Evolutionary conservation across 2,888 invertebrate genomes (phyloP).

Genomic region (Bursaphelenchus okinawaensis): DNA sequence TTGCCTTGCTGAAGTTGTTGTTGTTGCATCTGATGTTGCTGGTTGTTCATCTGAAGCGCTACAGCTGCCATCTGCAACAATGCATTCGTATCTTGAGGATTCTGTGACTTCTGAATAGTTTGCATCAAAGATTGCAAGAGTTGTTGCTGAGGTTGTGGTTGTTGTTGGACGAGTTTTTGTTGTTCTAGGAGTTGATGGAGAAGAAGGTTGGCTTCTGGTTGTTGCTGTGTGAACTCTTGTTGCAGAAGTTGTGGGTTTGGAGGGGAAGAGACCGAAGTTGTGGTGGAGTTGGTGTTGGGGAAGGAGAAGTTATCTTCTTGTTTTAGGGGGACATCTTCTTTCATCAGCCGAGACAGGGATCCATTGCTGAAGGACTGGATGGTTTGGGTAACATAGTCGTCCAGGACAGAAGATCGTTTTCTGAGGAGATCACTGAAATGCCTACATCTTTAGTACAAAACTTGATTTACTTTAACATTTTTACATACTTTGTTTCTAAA

Average conservation of each 20-base stretch:
- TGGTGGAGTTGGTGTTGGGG: slow-evolving; percentile 14
- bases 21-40: slow-evolving; percentile 8
- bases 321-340: neutral
- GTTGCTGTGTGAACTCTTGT: neutral
- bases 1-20: neutral
- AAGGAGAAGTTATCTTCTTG: slow-evolving; percentile 12
- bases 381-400: slow-evolving; percentile 33
- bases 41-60: slow-evolving; percentile 14
- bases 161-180: slow-evolving; percentile 14
- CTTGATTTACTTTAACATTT: too few species aligned
- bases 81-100: slow-evolving; percentile 8
- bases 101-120: slow-evolving; percentile 10
- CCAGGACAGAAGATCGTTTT: slow-evolving; percentile 33
- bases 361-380: slow-evolving; percentile 21
- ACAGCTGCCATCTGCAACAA: slow-evolving; percentile 11
- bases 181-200: slow-evolving; percentile 12
- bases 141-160: slow-evolving; percentile 13
- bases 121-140: slow-evolving; percentile 10
- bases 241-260: neutral
- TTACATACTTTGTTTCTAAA: too few species aligned
- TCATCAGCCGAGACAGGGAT: slow-evolving; percentile 7
- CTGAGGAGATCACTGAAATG: slow-evolving; percentile 21
- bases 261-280: slow-evolving; percentile 8
- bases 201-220: neutral
- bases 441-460: too few species aligned